Base-by-base conservation (phyloP, 2,113 vertebrate species). In the Platichthys flesus region DNA sequence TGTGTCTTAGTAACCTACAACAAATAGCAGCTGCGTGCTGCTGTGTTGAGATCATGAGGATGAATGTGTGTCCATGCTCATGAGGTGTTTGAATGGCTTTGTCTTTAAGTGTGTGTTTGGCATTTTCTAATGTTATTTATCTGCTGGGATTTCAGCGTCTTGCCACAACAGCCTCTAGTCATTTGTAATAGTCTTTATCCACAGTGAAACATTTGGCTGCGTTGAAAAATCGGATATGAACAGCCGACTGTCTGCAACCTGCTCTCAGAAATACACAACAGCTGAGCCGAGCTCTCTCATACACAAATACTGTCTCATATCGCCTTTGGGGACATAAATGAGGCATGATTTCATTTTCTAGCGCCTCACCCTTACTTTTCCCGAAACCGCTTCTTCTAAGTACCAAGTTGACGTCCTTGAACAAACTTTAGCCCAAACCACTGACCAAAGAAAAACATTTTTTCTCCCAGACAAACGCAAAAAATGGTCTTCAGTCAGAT, bases 171-270 rank as follows among this genome's bases (percentile, higher is more conserved):
- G 73, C 82, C 75, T 79, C 47, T 3, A 72, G 84, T 72, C 67
- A 68, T 89, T 81, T 71, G 28, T 74, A 77, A 84, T 76, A 52
- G 51, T 74, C 67, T 88, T 87, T 82, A 84, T 78, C 71, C 78
- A 76, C 66, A 84, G 58, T 26, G 45, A 71, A 76, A 72, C 71
- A 84, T 85, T 83, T 91, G 78, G 74, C 57, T 76, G 61, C 60
- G 71, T 84, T 49, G 23, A 69, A 85, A 75, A 86, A 83, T 79
- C 72, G 74, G 66, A 88, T 80, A 82, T 71, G 78, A 88, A 78
- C 73, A 71, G 35, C 56, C 6, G 26, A 63, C 61, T n/a, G n/a
- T 54, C 51, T 54, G 51, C 51, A 54, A 54, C 45, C 45, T 18
- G 16, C 51, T 73, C 51, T 67, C 67, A 62, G 28, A 71, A 15